Base-by-base conservation (phyloP, 1,140 invertebrate species). In the Zaprionus lachaisei region DNA sequence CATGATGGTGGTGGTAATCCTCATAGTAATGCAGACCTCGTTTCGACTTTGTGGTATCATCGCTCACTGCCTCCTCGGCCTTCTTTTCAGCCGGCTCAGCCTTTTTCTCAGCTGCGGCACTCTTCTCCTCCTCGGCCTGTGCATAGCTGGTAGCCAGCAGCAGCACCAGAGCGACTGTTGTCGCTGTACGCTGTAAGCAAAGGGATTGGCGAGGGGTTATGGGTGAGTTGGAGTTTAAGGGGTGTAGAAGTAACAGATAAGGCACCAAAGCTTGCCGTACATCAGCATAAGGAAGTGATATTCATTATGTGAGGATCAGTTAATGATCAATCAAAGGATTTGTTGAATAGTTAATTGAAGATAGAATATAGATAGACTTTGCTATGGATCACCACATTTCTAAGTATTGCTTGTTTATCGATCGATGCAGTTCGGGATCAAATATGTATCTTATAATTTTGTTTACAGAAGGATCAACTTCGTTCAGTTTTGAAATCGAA, bases 21-120 rank as follows among this genome's bases (percentile, higher is more conserved):
- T 93, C 94, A 80, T 94, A 94, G 37, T 94, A 94, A 44, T 94
- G 94, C 28, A 96, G 92, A 17, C 95, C 95, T 71, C 95, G 94
- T 83, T 96, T 96, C 62, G 95, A 95, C 79, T 96, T 95, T 71
- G 95, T 95, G 74, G 95, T 95, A 62, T 94, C 93, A 9, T 92
- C 92, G 55, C 77, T 91, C 20, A 87, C 92, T 38, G 91, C 93
- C 34, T 93, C 85, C 92, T 94, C 93, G 83, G 93, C 93, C 22
- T 80, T 79, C 66, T 91, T 83, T 65, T 85, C 91, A 41, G 85
- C 69, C 2, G 91, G 78, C 81, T 94, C 91, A 26, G 81, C 81
- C 37, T 80, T 84, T 93, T 94, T 93, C 71, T 93, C 94, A 81
- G 94, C 94, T 83, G 94, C 93, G 92, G 94, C 69, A 11, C 65